phyloP scores from a whole-genome alignment of 2,797 vertebrate genomes.

The Perodicticus potto region DNA sequence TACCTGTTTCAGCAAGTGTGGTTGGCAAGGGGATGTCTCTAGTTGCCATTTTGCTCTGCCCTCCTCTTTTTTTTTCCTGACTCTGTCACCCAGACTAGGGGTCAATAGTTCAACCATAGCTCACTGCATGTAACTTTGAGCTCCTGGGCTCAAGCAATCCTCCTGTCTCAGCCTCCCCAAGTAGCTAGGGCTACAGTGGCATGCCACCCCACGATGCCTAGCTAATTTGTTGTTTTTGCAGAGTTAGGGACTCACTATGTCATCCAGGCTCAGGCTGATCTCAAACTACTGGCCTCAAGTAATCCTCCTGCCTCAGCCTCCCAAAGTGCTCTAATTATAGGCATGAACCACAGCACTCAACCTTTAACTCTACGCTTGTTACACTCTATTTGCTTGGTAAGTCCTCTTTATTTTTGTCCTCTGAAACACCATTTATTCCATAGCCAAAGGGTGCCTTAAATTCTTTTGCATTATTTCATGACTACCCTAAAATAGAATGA shows the following conservation, averaged over 20 bases:
- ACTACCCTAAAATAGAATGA: background rate
- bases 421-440: background rate
- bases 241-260: background rate
- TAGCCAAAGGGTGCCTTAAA: slow-evolving; percentile 38
- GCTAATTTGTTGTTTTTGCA: background rate
- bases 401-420: background rate
- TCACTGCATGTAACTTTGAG: background rate
- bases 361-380: background rate
- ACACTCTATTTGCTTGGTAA: background rate
- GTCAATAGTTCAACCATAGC: background rate
- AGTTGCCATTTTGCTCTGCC: too few species aligned
- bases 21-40: too few species aligned
- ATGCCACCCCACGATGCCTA: background rate
- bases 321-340: background rate
- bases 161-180: background rate
- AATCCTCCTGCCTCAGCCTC: background rate
- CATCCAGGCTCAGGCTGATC: background rate
- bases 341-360: background rate
- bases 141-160: background rate
- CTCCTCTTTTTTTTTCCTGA: background rate
- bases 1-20: too few species aligned
- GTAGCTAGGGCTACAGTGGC: background rate
- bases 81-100: background rate
- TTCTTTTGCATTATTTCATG: background rate
- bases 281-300: background rate